phyloP scores from a whole-genome alignment of 2,113 vertebrate species.

The Monopterus albus region DNA sequence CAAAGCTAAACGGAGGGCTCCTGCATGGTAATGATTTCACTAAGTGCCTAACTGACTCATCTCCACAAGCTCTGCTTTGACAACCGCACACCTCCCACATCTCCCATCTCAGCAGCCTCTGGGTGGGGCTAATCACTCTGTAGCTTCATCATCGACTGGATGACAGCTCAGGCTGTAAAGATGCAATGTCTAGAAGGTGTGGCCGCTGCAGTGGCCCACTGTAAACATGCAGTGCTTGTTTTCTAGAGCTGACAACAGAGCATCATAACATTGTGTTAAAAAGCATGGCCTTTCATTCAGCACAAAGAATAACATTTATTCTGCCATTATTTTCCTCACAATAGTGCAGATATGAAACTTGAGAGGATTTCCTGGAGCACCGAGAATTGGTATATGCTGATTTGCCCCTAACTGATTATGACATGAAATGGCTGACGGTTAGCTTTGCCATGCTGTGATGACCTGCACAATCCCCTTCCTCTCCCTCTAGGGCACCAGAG shows the following conservation, averaged over 20 bases:
- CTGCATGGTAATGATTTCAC: constrained; percentile 73
- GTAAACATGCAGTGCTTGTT: constrained; percentile 40
- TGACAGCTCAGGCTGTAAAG: constrained; percentile 64
- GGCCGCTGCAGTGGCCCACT: constrained; percentile 68
- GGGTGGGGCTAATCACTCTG: constrained; percentile 71
- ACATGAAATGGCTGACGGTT: constrained; percentile 65
- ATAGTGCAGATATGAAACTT: constrained; percentile 28
- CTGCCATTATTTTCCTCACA: constrained; percentile 26
- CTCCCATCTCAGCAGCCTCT: constrained; percentile 63
- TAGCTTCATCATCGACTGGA: constrained; percentile 68
- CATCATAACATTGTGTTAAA: constrained; percentile 21
- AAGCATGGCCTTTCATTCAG: not conserved
- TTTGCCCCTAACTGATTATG: constrained; percentile 66
- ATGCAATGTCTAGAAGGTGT: constrained; percentile 66
- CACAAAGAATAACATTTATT: constrained; percentile 28
- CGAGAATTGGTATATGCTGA: constrained; percentile 56
- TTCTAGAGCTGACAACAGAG: constrained; percentile 32
- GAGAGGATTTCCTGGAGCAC: constrained; percentile 39
- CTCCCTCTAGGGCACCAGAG: constrained; percentile 57
- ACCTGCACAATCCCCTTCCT: constrained; percentile 59
- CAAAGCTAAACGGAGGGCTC: constrained; percentile 58
- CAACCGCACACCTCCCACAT: constrained; percentile 72
- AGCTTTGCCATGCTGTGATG: constrained; percentile 55
- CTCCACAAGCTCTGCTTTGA: constrained; percentile 61
- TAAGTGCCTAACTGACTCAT: constrained; percentile 76